Evolutionary conservation across 1,140 invertebrate genomes (phyloP), one percentile per base, ranked within the genome.

Genomic region (Drosophila pseudoananassae): DNA sequence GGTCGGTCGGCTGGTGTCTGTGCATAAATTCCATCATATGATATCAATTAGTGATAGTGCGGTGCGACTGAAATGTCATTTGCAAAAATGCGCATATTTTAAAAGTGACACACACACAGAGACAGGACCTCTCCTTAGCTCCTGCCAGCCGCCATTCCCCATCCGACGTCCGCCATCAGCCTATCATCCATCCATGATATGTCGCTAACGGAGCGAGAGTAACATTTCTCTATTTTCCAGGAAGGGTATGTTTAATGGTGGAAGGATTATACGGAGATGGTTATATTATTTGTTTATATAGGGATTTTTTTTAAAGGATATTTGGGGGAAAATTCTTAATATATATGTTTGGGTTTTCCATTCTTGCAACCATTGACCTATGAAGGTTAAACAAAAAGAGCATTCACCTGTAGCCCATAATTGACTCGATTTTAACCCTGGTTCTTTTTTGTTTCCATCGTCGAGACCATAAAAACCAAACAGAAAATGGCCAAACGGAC

Each of bases 11-110:
- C 29, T 50, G 61, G 59, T 65, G 82, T 78, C 82, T 85, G 82
- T 78, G 78, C 82, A 85, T 85, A 87, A 85, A 87, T 85, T 85
- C 82, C 82, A 85, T 85, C 82, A 85, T 85, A 85, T 87, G 82
- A 85, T 85, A 85, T 85, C 82, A 85, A 85, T 85, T 85, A 85
- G 82, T 85, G 82, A 85, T 85, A 87, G 82, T 85, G 82, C 78
- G 78, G 82, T 82, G 82, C 82, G 82, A 78, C 78, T 87, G 82
- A 78, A 85, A 87, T 85, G 82, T 87, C 82, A 85, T 85, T 85
- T 85, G 82, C 82, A 87, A 75, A 87, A 87, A 85, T 85, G 69
- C 74, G 82, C 82, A 85, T 85, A 85, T 85, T 85, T 85, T 85
- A 81, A 81, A 78, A 52, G 74, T 82, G 78, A 87, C 78, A 81